Conservation (phyloP, 2,113 vertebrate genomes). For the Poecile atricapillus region DNA sequence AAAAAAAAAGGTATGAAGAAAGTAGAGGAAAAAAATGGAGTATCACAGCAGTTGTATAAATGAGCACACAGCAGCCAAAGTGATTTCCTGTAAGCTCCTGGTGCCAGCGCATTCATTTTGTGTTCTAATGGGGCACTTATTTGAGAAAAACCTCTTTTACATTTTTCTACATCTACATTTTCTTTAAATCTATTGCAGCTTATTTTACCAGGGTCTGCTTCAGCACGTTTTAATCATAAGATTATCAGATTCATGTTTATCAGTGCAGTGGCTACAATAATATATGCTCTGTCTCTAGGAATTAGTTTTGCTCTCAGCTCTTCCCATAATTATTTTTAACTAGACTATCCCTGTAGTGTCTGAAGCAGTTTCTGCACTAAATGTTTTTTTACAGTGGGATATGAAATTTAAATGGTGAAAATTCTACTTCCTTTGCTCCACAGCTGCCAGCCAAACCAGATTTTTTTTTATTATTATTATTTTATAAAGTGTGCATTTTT, state of each 20-base stretch:
- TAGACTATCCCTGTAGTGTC: background rate
- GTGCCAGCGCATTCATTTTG: background rate
- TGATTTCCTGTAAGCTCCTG: background rate
- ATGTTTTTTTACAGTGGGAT: background rate
- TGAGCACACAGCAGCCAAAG: background rate
- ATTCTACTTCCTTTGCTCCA: background rate
- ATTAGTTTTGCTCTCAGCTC: background rate
- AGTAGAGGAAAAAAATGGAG: background rate
- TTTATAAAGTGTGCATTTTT: background rate
- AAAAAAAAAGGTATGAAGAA: background rate
- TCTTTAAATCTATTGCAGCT: background rate
- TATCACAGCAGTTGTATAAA: background rate
- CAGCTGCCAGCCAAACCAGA: background rate
- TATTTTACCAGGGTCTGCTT: background rate
- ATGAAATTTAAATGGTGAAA: background rate
- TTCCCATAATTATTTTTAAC: conserved; percentile 19
- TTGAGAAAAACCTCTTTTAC: background rate
- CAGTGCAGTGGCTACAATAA: background rate
- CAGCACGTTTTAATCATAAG: background rate
- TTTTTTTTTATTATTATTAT: background rate
- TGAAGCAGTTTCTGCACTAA: background rate
- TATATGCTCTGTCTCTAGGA: background rate
- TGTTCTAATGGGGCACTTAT: background rate
- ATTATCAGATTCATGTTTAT: background rate
- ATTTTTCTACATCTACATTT: background rate